Evolutionary conservation across 1,140 invertebrate genomes (phyloP), one percentile per base, ranked within the genome.

Genomic region (Leptoteleia sp.): DNA sequence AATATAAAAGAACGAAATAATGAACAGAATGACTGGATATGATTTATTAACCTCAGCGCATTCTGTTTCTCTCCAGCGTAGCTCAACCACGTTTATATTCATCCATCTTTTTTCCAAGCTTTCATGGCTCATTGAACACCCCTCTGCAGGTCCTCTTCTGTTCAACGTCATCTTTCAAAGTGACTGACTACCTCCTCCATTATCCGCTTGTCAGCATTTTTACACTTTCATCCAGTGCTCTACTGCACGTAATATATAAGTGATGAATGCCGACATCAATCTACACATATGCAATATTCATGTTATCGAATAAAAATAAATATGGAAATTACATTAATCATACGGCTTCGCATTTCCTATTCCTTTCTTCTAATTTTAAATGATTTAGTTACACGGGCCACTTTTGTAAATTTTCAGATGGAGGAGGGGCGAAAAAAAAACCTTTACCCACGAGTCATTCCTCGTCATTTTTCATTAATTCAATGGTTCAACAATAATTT

Each of bases 161-260:
- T 87, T 88, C 83, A 82, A 84, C 83, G 81, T 85, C 88, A 89
- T 88, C 88, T 88, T 85, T 90, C 88, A 89, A 89, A 89, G 82
- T 88, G 87, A 89, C 88, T 88, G 87, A 89, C 88, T 89, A 87
- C 87, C 87, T 88, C 87, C 87, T 88, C 88, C 88, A 90, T 90
- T 89, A 89, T 88, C 87, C 87, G 88, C 86, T 88, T 89, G 88
- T 89, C 88, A 89, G 86, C 88, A 89, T 89, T 89, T 89, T 89
- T 89, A 89, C 87, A 88, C 87, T 88, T 89, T 88, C 88, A 88
- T 89, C 83, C 85, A 82, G 77, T 81, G 80, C 83, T 82, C 79
- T 65, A 70, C 65, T 75, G 61, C 72, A 65, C 70, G 73, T 71
- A 70, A 64, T 65, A 65, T 70, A 77, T 71, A 71, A 77, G 75